phyloP scores from a whole-genome alignment of 2,888 invertebrate species.

The Steinernema carpocapsae region DNA sequence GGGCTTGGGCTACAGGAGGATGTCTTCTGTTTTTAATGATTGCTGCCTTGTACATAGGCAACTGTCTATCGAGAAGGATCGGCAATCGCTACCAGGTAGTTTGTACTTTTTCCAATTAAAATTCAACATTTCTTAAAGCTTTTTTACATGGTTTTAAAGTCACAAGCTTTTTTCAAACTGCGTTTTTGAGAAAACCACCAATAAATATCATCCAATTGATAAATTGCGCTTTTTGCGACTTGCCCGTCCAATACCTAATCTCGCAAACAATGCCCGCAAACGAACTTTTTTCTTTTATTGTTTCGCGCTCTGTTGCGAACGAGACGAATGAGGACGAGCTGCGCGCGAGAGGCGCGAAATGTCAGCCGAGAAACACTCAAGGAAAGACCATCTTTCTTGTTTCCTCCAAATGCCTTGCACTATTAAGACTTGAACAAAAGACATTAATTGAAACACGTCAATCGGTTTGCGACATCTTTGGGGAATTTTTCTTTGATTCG shows the following conservation, averaged over 20 bases:
- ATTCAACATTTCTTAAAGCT: no score
- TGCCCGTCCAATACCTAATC: no score
- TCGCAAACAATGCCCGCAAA: no score
- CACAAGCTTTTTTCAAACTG: neutral
- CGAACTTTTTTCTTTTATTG: no score
- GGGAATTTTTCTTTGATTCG: neutral
- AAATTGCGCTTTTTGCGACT: no score
- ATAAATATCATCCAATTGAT: no score
- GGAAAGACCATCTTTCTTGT: neutral
- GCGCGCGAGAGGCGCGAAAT: no score
- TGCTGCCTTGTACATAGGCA: conserved; percentile 52
- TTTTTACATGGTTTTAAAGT: no score
- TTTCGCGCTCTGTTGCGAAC: conserved; percentile 2
- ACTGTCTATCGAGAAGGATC: conserved; percentile 50
- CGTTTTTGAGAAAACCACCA: neutral
- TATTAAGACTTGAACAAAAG: neutral
- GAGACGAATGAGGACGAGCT: conserved; percentile 1
- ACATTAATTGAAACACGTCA: conserved; percentile 33
- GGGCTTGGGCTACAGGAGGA: conserved; percentile 48
- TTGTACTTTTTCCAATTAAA: conserved; percentile 12
- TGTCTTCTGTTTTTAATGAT: conserved; percentile 46
- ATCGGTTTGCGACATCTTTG: neutral
- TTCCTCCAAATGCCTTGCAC: neutral
- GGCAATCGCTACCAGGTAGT: conserved; percentile 38
- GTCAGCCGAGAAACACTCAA: no score